Evolutionary conservation across 64 coral and sea anemone genomes (phyloP).

Genomic region (Stichodactyla mertensii): DNA sequence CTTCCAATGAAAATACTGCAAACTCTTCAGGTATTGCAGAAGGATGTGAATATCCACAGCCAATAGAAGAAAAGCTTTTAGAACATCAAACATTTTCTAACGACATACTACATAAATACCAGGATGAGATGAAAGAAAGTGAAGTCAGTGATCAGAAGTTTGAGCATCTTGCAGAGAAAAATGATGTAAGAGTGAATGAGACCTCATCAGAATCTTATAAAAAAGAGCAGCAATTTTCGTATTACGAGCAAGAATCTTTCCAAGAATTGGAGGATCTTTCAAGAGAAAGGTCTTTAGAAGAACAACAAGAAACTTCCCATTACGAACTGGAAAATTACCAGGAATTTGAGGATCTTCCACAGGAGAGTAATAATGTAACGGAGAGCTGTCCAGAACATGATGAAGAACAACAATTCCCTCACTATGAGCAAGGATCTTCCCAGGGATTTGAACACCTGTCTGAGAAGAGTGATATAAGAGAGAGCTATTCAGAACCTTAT

Average conservation of each 20-base stretch:
- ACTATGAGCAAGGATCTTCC: neutral
- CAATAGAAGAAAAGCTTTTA: neutral
- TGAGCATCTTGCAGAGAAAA: neutral
- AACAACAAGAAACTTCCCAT: too few species aligned
- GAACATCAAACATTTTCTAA: neutral
- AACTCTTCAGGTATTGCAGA: neutral
- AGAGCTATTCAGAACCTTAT: neutral
- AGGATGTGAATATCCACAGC: neutral
- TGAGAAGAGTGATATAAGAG: neutral
- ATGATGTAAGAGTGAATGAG: too few species aligned
- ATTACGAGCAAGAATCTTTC: too few species aligned
- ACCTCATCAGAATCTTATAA: too few species aligned
- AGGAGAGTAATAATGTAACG: neutral
- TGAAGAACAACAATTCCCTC: too few species aligned
- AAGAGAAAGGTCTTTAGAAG: too few species aligned
- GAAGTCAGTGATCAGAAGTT: neutral
- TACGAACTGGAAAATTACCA: neutral
- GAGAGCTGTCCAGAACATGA: neutral
- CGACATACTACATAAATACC: neutral
- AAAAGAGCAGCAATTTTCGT: too few species aligned
- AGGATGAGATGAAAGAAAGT: neutral
- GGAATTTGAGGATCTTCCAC: neutral
- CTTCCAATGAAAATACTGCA: neutral
- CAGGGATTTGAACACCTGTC: neutral
- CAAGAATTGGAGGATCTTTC: too few species aligned